Conservation (phyloP, 1,140 invertebrate genomes). For the Heliconius hewitsoni region DNA sequence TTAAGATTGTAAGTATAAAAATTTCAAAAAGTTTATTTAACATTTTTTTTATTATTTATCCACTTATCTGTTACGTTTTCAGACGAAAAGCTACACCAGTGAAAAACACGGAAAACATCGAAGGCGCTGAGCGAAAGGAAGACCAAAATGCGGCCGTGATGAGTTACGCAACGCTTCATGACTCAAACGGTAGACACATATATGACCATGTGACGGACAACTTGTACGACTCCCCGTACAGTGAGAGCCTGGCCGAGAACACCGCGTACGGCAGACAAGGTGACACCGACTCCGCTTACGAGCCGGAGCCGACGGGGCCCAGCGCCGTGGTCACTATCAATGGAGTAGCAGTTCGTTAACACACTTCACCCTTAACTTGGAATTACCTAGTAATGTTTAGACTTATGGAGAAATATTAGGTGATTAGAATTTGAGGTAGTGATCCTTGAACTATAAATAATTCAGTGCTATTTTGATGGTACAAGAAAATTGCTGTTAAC, state of each 20-base stretch:
- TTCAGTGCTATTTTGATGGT: conserved; percentile 24
- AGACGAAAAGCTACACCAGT: conserved; percentile 89
- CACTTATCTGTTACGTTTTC: neutral
- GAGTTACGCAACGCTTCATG: conserved; percentile 91
- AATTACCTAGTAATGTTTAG: conserved; percentile 27
- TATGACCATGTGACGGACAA: conserved; percentile 90
- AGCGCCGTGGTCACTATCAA: conserved; percentile 78
- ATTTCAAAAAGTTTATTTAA: neutral
- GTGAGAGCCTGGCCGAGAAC: conserved; percentile 75
- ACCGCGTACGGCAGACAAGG: conserved; percentile 70
- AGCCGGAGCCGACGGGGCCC: conserved; percentile 66
- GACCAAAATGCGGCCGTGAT: conserved; percentile 92
- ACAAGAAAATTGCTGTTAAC: conserved; percentile 12
- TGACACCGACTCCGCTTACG: conserved; percentile 82
- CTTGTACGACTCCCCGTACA: conserved; percentile 87
- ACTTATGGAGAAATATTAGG: conserved; percentile 9
- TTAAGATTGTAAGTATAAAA: conserved; percentile 85
- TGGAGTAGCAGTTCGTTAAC: conserved; percentile 73
- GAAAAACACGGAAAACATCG: conserved; percentile 93
- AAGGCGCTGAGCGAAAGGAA: conserved; percentile 91
- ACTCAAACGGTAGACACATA: conserved; percentile 84
- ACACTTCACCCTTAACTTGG: neutral
- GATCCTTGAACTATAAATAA: conserved; percentile 25
- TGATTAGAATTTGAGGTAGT: conserved; percentile 22
- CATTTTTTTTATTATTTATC: neutral